Percentiles rank a stretch among this genome's conserved stretches.
phyloP scores from a whole-genome alignment of 2,888 invertebrate genomes.

The Chrysolina haemoptera region DNA sequence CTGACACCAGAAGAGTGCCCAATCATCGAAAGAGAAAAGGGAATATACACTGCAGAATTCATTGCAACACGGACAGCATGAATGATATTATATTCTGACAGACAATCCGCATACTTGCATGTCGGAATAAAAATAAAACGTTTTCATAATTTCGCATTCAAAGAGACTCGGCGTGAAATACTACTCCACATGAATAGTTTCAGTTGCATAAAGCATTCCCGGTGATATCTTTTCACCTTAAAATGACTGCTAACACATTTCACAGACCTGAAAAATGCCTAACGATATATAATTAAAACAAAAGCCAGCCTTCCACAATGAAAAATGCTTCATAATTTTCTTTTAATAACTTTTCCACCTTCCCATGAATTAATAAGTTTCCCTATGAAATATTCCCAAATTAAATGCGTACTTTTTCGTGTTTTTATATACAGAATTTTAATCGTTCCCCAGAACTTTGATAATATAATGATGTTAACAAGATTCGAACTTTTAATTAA shows the following conservation, averaged over 20 bases:
- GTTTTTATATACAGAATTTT: slow-evolving; percentile 38
- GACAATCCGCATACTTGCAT: not conserved
- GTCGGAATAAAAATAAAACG: not conserved
- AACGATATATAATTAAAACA: slow-evolving; percentile 13
- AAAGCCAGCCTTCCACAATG: slow-evolving; percentile 14
- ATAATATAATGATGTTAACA: slow-evolving; percentile 33
- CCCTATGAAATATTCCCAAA: slow-evolving; percentile 33
- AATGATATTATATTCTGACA: not conserved
- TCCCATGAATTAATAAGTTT: slow-evolving; percentile 34
- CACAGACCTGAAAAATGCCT: slow-evolving; percentile 18
- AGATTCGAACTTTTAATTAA: slow-evolving; percentile 40
- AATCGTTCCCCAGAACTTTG: slow-evolving; percentile 40
- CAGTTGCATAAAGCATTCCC: slow-evolving; percentile 2
- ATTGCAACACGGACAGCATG: too few relatives aligned
- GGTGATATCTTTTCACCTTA: not conserved
- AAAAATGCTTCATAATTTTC: slow-evolving; percentile 23
- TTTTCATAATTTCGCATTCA: not conserved
- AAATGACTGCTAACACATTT: slow-evolving; percentile 3
- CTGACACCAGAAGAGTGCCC: too few relatives aligned
- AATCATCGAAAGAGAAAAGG: too few relatives aligned
- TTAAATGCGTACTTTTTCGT: slow-evolving; percentile 37
- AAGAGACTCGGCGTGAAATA: not conserved
- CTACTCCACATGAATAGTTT: not conserved
- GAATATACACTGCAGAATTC: too few relatives aligned
- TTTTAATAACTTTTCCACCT: slow-evolving; percentile 35